Base-by-base conservation (phyloP, 2,888 invertebrate species). In the Stomorhina lunata region DNA sequence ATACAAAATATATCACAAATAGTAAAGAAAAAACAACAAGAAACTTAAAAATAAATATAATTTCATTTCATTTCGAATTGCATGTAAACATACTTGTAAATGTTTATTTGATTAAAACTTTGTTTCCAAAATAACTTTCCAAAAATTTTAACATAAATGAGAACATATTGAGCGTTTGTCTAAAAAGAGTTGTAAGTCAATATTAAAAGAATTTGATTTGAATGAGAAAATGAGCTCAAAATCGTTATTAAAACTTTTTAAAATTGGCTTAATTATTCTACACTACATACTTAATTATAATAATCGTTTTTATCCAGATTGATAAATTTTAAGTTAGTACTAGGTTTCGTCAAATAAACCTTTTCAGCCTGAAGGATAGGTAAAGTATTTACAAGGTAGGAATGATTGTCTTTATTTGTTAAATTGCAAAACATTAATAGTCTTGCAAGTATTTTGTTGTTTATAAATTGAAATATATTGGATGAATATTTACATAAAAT, bases 81-180 rank as follows among this genome's bases (percentile, higher is more conserved):
- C 76, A 66, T 65, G 71, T 76, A 81, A 81, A 71, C 80, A 76
- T 50, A 71, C 69, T 76, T 71, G 76, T 66, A 77, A 81, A 81
- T 77, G 71, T 77, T 65, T 81, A 77, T 81, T 76, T 81, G 80
- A 76, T 81, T 81, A 71, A 76, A 76, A 81, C 32, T n/a, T 76
- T 81, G 59, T 76, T 25, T 59, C 34, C 65, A 6, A 72, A 66
- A n/a, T 20, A 27, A 55, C 69, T 55, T 20, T 45, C 43, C 32
- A 59, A 71, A 55, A 75, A 75, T 57, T 61, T 71, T n/a, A n/a
- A 4, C 17, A 50, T 15, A 61, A 61, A 77, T 63, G 29, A 29
- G 0, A 32, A 53, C 3, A 71, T 43, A 71, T n/a, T n/a, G n/a
- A n/a, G n/a, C n/a, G n/a, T n/a, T n/a, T 55, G 53, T 34, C 7